Percentiles rank a stretch among this genome's conserved stretches.
These are phyloP conservation scores for Corynorhinus townsendii DNA, from an alignment of 2,113 vertebrate species.

Conservation along the genomic window DNA sequence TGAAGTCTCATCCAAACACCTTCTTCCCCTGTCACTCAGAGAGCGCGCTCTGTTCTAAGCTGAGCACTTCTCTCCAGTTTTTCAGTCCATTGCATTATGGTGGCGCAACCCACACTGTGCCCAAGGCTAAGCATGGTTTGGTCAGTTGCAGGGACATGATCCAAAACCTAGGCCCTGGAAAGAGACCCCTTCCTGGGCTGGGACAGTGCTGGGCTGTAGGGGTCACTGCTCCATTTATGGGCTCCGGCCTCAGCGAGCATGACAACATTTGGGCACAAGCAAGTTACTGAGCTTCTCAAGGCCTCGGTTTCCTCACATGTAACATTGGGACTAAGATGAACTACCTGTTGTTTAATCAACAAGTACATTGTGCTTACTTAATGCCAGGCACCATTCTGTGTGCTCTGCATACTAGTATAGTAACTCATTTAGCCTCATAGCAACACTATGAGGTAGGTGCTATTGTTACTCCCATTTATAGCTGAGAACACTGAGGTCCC, in stretches of 20 bases:
- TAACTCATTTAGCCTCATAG: neutral
- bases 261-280: neutral
- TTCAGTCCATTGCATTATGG: neutral
- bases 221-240: neutral
- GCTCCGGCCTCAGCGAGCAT: neutral
- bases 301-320: neutral
- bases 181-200: too few species aligned
- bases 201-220: neutral
- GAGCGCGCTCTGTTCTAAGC: neutral
- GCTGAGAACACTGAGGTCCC: neutral
- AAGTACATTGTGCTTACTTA: neutral
- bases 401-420: neutral
- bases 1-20: neutral
- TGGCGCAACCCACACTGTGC: neutral
- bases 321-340: neutral
- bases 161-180: neutral
- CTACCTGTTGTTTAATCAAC: neutral
- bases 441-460: too few species aligned
- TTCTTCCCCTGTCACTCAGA: neutral
- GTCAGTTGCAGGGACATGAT: neutral
- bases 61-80: neutral
- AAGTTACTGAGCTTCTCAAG: neutral
- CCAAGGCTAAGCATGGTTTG: neutral
- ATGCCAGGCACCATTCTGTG: rapidly evolving
- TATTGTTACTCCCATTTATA: neutral